phyloP scores from a whole-genome alignment of 2,888 invertebrate species.

The Lomographa bimaculata region DNA sequence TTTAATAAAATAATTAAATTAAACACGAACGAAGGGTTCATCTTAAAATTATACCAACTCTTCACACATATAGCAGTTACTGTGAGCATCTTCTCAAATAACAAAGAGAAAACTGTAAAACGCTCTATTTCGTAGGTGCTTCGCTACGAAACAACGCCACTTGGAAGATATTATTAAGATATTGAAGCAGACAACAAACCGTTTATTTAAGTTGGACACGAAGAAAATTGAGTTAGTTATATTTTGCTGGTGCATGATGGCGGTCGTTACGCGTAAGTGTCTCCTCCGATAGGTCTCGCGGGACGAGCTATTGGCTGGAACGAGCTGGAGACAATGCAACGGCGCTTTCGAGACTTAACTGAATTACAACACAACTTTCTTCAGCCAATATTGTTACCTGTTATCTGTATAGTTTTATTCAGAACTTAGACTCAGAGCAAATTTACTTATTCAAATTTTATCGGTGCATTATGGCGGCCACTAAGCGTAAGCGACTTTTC shows the following conservation, averaged over 20 bases:
- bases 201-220: constrained; percentile 37
- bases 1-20: constrained; percentile 9
- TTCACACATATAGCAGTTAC: constrained; percentile 6
- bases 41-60: constrained; percentile 5
- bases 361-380: constrained; percentile 34
- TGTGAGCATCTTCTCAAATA: constrained; percentile 9
- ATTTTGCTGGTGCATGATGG: constrained; percentile 45
- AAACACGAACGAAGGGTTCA: constrained; percentile 7
- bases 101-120: constrained; percentile 20
- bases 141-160: constrained; percentile 12
- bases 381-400: constrained; percentile 26
- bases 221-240: constrained; percentile 45
- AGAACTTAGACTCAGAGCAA: background rate
- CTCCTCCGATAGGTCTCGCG: constrained; percentile 47
- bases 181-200: constrained; percentile 31
- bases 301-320: constrained; percentile 51
- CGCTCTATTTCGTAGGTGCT: constrained; percentile 18
- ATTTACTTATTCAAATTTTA: constrained; percentile 13
- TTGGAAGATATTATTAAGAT: constrained; percentile 20
- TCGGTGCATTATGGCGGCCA: constrained; percentile 3
- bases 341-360: constrained; percentile 46
- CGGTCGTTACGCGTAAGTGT: constrained; percentile 48
- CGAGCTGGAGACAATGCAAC: constrained; percentile 51
- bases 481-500: constrained; percentile 8
- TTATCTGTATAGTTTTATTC: constrained; percentile 19